Base-by-base conservation (phyloP, 2,113 vertebrate species). In the Dinomys branickii region DNA sequence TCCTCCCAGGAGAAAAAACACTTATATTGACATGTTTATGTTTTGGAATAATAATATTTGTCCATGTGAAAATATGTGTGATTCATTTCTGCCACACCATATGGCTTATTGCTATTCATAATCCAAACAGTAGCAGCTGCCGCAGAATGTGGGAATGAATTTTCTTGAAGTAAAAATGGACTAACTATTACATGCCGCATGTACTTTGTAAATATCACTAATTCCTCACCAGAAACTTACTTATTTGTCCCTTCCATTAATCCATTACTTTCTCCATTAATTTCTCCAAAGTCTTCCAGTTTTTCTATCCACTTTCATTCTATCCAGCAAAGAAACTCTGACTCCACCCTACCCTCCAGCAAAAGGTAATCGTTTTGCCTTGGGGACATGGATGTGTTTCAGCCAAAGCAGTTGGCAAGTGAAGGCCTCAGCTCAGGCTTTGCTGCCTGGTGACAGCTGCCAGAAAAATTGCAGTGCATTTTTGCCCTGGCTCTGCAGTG, bases 41-140 rank as follows among this genome's bases (percentile, higher is more conserved):
- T 96, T 98, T 98, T 97, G 98, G 95, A 98, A 96, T 98, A 98
- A 98, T 98, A 99, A 98, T 98, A 98, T 98, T 98, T 98, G 98
- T 97, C 98, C 97, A 96, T 98, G 97, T 98, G 98, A 98, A 97
- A 98, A 98, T 98, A 97, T 97, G 97, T 98, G 98, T 95, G 96
- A 95, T 89, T 98, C 97, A 96, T 98, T 97, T 97, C 96, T 98
- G 96, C 90, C 97, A 97, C 69, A 93, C 98, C 99, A 99, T 99
- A 99, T 99, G 99, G 98, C 97, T 98, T 97, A 98, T 98, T 98
- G 98, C 97, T 98, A 94, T 98, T 98, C 98, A 97, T 96, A 98
- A 97, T 98, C 96, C 98, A 98, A 99, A 98, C 94, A 98, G 88
- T 97, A 98, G 98, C 99, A 99, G 97, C 98, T 99, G 99, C 97